phyloP scores from a whole-genome alignment of 2,113 vertebrate species.

The Elephas maximus region DNA sequence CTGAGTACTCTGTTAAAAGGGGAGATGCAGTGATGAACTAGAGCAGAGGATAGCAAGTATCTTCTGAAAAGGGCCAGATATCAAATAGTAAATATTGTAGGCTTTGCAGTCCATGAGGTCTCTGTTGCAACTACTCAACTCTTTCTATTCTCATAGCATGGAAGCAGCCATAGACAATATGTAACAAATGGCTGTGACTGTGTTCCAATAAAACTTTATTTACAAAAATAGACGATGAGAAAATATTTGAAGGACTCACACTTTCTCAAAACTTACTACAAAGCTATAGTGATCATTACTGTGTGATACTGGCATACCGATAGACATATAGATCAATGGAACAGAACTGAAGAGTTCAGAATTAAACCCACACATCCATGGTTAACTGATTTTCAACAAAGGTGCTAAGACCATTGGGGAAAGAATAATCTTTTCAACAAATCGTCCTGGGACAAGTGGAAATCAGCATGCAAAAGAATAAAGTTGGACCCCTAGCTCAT shows the following conservation, averaged over 20 bases:
- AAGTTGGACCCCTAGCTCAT: accelerated
- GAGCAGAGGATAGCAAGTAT: neutral
- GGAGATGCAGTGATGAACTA: neutral
- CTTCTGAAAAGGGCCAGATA: neutral
- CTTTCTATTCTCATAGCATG: neutral
- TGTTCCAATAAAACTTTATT: neutral
- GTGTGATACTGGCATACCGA: neutral
- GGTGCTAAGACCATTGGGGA: neutral
- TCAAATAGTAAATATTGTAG: neutral
- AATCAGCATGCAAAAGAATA: neutral
- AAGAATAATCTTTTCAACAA: neutral
- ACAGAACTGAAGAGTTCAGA: neutral
- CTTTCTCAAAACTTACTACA: neutral
- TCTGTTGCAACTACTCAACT: neutral
- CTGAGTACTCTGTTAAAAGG: neutral
- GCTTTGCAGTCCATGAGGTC: neutral
- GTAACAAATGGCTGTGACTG: neutral
- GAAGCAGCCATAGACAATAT: neutral
- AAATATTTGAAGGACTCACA: neutral
- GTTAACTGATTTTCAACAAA: neutral
- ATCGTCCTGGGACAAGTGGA: neutral
- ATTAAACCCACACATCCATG: neutral
- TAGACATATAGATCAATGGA: neutral
- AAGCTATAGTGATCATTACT: neutral
- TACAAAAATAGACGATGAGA: neutral